A percentile compares a stretch with the other conserved stretches of the same genome.
These are phyloP conservation scores for Ctenopoma multispine DNA, from an alignment of 2,797 vertebrate genomes.

Conservation along the genomic window DNA sequence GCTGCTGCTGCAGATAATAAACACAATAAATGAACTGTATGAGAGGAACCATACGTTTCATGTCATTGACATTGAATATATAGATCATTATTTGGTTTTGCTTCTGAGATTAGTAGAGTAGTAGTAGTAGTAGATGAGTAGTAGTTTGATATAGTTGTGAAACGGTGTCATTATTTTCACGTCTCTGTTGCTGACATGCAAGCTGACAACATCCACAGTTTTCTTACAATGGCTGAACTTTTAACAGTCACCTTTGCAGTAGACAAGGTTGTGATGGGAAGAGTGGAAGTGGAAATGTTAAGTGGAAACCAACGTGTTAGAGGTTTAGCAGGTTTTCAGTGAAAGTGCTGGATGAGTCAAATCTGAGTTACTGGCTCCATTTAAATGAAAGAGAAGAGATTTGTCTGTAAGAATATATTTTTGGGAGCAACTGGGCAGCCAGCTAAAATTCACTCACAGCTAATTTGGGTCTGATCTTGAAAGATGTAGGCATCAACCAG, in stretches of 20 bases:
- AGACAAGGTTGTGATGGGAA: no score
- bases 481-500: conserved; percentile 6
- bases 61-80: background rate
- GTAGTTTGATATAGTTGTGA: conserved; percentile 2
- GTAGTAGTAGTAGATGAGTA: no score
- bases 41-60: background rate
- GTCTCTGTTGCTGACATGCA: background rate
- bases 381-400: background rate
- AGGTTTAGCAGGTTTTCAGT: background rate
- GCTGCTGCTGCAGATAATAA: background rate
- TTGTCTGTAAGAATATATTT: background rate
- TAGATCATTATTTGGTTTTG: conserved; percentile 5
- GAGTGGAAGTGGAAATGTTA: background rate
- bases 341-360: background rate
- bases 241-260: background rate
- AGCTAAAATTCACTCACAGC: background rate
- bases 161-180: background rate
- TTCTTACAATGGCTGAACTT: background rate
- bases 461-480: conserved; percentile 3
- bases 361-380: background rate
- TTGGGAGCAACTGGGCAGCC: background rate
- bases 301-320: background rate
- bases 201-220: background rate
- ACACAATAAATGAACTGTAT: conserved; percentile 2
- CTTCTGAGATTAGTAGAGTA: no score